phyloP scores from a whole-genome alignment of 2,113 vertebrate genomes.

The Centropristis striata region DNA sequence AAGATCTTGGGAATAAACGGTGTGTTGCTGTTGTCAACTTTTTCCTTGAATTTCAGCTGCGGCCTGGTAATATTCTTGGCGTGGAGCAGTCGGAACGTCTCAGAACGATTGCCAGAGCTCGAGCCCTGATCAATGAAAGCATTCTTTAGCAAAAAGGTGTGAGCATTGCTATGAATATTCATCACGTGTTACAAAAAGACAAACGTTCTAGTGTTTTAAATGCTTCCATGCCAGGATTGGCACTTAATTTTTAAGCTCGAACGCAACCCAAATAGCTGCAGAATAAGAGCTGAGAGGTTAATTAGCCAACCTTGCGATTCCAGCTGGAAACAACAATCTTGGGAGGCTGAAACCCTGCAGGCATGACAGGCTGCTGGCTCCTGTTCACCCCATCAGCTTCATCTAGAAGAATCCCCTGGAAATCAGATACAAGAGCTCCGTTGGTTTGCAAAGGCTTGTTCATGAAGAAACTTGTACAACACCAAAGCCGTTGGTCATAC shows the following conservation, averaged over 20 bases:
- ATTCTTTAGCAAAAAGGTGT: constrained; percentile 13
- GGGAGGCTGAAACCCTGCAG: constrained; percentile 91
- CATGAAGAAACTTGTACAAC: background rate
- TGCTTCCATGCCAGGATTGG: constrained; percentile 8
- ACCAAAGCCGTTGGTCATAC: constrained; percentile 79
- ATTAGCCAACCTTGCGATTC: constrained; percentile 93
- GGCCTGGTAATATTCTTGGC: constrained; percentile 95
- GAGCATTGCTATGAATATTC: background rate
- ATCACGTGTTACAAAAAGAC: constrained; percentile 2
- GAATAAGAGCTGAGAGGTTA: constrained; percentile 11
- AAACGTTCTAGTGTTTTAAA: background rate
- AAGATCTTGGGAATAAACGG: constrained; percentile 95
- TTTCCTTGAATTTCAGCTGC: constrained; percentile 95
- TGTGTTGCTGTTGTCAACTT: constrained; percentile 96
- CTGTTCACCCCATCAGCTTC: constrained; percentile 94
- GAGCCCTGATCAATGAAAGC: constrained; percentile 80
- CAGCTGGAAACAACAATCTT: constrained; percentile 96
- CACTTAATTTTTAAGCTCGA: constrained; percentile 24
- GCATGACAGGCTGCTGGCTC: constrained; percentile 93
- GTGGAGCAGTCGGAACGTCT: constrained; percentile 94
- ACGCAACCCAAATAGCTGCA: constrained; percentile 16
- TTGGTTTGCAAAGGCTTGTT: constrained; percentile 15
- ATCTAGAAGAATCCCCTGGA: constrained; percentile 94
- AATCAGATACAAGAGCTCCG: constrained; percentile 21
- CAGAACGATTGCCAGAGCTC: constrained; percentile 82